These are phyloP conservation scores for Epinephelus moara DNA, from an alignment of 2,113 vertebrate genomes.

Conservation along the genomic window DNA sequence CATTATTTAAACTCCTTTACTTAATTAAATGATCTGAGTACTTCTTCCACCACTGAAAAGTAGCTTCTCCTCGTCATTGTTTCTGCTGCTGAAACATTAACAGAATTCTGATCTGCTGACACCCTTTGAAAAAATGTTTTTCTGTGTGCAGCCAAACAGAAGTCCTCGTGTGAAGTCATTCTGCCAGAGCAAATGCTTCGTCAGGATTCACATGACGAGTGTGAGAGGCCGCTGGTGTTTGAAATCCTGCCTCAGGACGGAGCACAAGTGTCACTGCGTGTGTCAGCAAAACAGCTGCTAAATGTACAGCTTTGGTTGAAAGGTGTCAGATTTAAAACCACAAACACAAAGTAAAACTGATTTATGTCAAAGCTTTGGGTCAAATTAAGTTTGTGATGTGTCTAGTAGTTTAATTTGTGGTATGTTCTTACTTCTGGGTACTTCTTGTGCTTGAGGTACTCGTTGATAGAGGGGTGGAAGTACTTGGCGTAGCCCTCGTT, in stretches of 20 bases:
- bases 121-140: fast-evolving
- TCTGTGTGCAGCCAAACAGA: not conserved
- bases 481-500: conserved; percentile 98
- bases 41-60: too few relatives aligned
- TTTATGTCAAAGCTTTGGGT: not conserved
- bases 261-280: not conserved
- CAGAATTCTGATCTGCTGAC: not conserved
- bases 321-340: not conserved
- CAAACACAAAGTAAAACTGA: conserved; percentile 1
- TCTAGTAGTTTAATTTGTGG: not conserved
- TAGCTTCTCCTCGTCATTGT: not conserved
- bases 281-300: not conserved
- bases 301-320: not conserved
- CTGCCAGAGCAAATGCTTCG: not conserved
- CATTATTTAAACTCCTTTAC: too few relatives aligned
- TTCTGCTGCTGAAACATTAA: not conserved
- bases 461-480: conserved; percentile 91
- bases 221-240: not conserved
- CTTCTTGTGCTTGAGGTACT: conserved; percentile 96
- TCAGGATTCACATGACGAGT: conserved; percentile 40
- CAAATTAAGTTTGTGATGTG: not conserved
- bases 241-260: not conserved
- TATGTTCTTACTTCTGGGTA: conserved; percentile 90
- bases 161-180: not conserved
- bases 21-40: too few relatives aligned